Evolutionary conservation across 2,888 invertebrate species (phyloP).

Genomic region (Lysandra coridon): DNA sequence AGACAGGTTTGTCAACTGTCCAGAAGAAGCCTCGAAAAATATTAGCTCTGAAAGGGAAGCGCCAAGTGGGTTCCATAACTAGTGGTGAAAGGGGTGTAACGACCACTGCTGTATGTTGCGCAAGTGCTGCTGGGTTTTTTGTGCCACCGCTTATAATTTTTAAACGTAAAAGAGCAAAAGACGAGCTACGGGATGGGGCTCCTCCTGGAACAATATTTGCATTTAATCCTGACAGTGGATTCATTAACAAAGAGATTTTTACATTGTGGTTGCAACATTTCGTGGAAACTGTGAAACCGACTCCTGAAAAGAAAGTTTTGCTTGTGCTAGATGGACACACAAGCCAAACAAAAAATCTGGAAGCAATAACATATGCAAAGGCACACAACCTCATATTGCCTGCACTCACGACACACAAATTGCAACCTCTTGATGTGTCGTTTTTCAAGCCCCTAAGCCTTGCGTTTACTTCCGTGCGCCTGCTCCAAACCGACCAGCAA

Average conservation of each 20-base stretch:
- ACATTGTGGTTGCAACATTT: no score
- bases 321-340: neutral
- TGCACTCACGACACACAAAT: slow-evolving; percentile 39
- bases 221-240: slow-evolving; percentile 2
- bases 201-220: slow-evolving; percentile 5
- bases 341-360: slow-evolving; percentile 40
- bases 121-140: slow-evolving; percentile 8
- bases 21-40: slow-evolving; percentile 31
- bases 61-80: slow-evolving; percentile 32
- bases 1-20: slow-evolving; percentile 33
- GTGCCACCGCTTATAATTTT: slow-evolving; percentile 15
- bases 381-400: slow-evolving; percentile 39
- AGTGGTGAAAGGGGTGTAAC: slow-evolving; percentile 29
- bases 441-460: slow-evolving; percentile 4
- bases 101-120: slow-evolving; percentile 25
- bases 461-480: no score
- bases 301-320: no score
- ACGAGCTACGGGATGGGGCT: neutral
- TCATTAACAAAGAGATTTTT: no score
- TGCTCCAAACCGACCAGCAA: no score
- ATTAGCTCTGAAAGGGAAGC: slow-evolving; percentile 32
- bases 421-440: slow-evolving; percentile 38
- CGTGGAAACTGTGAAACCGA: no score
- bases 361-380: slow-evolving; percentile 38
- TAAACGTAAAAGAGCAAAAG: neutral